Base-by-base conservation (phyloP, 2,797 vertebrate species). In the Enteromius argenteus region DNA sequence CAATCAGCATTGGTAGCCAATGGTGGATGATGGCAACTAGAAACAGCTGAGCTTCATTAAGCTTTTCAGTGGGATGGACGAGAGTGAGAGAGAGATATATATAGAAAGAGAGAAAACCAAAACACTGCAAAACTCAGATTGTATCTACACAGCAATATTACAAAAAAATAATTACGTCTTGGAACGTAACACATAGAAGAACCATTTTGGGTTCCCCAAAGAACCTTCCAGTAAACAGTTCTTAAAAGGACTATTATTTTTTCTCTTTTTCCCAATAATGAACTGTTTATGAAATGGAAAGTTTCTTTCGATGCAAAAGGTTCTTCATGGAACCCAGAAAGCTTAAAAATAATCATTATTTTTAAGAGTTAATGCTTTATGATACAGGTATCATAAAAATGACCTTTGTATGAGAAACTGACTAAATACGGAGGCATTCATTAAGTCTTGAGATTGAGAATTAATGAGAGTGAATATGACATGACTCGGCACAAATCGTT, bases 401-500 rank as follows among this genome's bases (percentile, higher is more conserved):
- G 3, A 46, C 15, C 30, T 30, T 51, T 32, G 15, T 51, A 17
- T 73, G 2, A 51, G 46, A 73, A 73, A 51, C 30, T 60, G 53
- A 73, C 11, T 53, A 19, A 73, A 32, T 32, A 73, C 11, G 1
- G 51, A 51, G 27, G 32, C 46, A 73, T 11, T 73, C 23, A 13
- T 51, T 51, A 62, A 62, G 60, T 62, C 60, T 15, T 76, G 51
- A 80, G 51, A 80, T 42, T 69, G 44, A 58, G 39, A 62, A 46
- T 83, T 74, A 80, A 79, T 62, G 75, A 15, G 51, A 51, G 42
- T 64, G 21, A 83, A 67, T 67, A 66, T 85, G 67, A 80, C 71
- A 68, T 67, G 72, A 77, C n/a, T 85, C 9, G 0, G 39, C 27
- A 71, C 11, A 76, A 60, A 67, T 67, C 51, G 42, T 37, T 71